Percentiles rank a stretch among this genome's conserved stretches.
Conservation (phyloP, 64 coral and sea anemone species). For the Montipora efflorescens region DNA sequence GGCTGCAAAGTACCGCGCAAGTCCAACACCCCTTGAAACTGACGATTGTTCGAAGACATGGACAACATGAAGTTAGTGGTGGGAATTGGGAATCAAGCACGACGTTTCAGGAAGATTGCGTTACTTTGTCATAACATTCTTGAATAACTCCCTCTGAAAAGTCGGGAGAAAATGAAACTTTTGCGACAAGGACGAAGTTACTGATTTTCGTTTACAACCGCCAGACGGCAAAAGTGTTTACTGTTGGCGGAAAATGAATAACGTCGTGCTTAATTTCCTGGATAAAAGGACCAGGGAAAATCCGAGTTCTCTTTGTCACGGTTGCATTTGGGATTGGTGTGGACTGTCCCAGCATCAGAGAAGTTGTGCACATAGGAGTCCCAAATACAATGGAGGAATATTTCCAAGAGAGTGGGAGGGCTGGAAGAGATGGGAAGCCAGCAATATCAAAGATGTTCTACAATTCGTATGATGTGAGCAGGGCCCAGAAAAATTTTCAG, state of each 20-base stretch:
- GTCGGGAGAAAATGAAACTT: too few relatives aligned
- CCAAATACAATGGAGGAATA: constrained; percentile 70
- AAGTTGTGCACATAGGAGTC: constrained; percentile 69
- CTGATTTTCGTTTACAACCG: too few relatives aligned
- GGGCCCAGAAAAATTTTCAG: constrained; percentile 23
- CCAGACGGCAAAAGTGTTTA: too few relatives aligned
- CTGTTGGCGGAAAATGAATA: too few relatives aligned
- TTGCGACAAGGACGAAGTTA: too few relatives aligned
- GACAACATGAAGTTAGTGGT: constrained; percentile 32
- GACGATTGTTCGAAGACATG: constrained; percentile 41
- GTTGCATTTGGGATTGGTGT: constrained; percentile 79
- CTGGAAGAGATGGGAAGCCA: constrained; percentile 59
- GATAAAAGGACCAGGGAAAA: constrained; percentile 14
- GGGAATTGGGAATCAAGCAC: background rate
- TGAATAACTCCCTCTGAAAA: too few relatives aligned
- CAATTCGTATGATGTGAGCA: constrained; percentile 67
- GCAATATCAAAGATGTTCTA: constrained; percentile 25
- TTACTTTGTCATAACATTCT: too few relatives aligned
- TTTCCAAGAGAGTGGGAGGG: constrained; percentile 72
- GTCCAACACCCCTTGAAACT: constrained; percentile 9
- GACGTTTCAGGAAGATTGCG: too few relatives aligned
- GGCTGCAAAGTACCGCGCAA: background rate
- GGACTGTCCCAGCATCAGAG: constrained; percentile 44
- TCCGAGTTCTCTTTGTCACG: constrained; percentile 69
- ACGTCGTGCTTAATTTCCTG: background rate